Evolutionary conservation across 1,140 invertebrate species (phyloP).

Genomic region (Lepidurus apus): DNA sequence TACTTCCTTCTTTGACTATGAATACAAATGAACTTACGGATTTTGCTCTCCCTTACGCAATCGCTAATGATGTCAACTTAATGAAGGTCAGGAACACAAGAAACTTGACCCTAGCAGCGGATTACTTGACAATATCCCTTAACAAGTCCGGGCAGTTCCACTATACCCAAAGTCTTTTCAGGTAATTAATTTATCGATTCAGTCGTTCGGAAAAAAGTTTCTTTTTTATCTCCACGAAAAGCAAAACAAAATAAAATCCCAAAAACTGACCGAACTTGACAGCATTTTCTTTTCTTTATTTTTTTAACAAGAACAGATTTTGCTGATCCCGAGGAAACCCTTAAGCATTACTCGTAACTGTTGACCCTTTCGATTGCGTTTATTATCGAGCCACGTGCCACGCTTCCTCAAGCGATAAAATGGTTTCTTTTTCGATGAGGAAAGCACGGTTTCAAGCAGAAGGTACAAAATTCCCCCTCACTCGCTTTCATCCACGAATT

Average conservation of each 20-base stretch:
- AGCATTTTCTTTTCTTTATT: too few species aligned
- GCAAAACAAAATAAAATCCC: not conserved
- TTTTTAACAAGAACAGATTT: too few species aligned
- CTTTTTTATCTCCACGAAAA: not conserved
- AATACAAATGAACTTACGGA: too few species aligned
- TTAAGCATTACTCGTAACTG: not conserved
- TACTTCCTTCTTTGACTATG: too few species aligned
- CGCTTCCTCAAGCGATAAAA: too few species aligned
- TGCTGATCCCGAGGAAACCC: too few species aligned
- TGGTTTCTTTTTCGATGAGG: too few species aligned
- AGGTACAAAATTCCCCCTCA: too few species aligned
- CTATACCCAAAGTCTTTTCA: slow-evolving; percentile 5
- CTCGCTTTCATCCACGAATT: not conserved
- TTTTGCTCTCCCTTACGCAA: too few species aligned
- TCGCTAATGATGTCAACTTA: not conserved
- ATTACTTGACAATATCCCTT: not conserved
- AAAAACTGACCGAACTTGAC: too few species aligned
- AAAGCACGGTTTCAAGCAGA: too few species aligned
- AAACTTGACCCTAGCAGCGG: not conserved
- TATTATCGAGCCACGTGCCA: not conserved
- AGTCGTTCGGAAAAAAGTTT: not conserved
- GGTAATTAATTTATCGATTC: slow-evolving; percentile 10
- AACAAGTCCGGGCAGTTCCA: slow-evolving; percentile 17
- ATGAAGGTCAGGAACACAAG: not conserved
- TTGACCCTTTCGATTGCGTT: not conserved